Evolutionary conservation across 1,140 invertebrate species (phyloP), one percentile per base, ranked within the genome.

Genomic region (Chrysopa pallens): DNA sequence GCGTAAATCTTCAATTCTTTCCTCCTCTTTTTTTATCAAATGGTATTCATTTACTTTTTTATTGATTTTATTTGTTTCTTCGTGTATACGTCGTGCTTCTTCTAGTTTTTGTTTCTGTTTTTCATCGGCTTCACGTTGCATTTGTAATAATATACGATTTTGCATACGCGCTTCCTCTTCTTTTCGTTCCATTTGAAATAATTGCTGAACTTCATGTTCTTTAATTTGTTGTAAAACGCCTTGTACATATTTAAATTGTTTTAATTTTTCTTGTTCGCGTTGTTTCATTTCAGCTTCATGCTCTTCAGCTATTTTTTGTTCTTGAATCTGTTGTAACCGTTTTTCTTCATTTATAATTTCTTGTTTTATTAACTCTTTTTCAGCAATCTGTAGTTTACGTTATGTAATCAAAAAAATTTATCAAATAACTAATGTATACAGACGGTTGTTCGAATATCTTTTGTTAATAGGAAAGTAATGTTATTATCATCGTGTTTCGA

Each of bases 81-180:
- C 64, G 6, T 69, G 58, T 33, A 69, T 63, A 40, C 59, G 57
- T 6, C 47, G 48, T 44, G 62, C 57, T 44, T 62, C 58, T 8
- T 52, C 54, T 46, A 57, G 55, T 49, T 66, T 64, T 42, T 52
- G 45, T 29, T 50, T 51, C 7, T 58, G 46, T 46, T 66, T 66
- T 3, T 58, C 52, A 8, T 69, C 58, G 44, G 75, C 70, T 11
- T 69, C 67, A 36, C 68, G 54, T 43, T 70, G 64, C 45, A 72
- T 59, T 2, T 64, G 58, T 14, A 70, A 64, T n/a, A 62, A 57
- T 3, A 64, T 68, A 36, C 69, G 59, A 42, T 75, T 78, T 37
- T 73, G 64, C 29, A 69, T 57, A 12, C 70, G 64, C 27, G 71
- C 72, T 54, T 82, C 78, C 50, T 79, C 74, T 48, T 75, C 69